These are phyloP conservation scores for Chrysotoxum bicinctum DNA, from an alignment of 2,888 invertebrate species.

Conservation along the genomic window DNA sequence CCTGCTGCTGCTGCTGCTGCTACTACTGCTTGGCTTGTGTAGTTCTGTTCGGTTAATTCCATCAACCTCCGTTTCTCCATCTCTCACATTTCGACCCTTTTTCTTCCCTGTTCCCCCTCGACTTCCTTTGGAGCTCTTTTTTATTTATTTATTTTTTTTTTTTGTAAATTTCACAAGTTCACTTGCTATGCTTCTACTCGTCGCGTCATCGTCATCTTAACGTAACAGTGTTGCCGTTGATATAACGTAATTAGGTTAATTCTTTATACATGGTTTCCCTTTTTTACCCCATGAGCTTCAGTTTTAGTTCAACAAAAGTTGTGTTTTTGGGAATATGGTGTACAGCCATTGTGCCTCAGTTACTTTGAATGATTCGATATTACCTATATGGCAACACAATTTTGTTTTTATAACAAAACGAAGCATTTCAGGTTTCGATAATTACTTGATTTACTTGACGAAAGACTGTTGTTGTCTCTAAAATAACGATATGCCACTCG, in stretches of 20 bases:
- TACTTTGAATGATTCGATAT: no score
- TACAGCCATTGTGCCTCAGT: no score
- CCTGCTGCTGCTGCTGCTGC: constrained; percentile 1
- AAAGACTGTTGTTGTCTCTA: no score
- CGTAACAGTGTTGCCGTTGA: constrained; percentile 13
- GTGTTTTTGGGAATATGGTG: no score
- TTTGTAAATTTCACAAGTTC: constrained; percentile 46
- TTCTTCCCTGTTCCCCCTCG: not conserved
- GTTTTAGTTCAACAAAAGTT: not conserved
- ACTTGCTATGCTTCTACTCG: constrained; percentile 24
- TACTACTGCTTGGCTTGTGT: constrained; percentile 4
- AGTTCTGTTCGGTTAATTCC: constrained; percentile 15
- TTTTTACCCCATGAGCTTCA: not conserved
- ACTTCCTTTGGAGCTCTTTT: constrained; percentile 10
- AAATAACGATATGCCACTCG: no score
- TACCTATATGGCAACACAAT: no score
- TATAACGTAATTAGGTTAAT: not conserved
- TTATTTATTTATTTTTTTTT: constrained; percentile 12
- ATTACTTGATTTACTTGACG: no score
- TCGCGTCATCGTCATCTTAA: constrained; percentile 41
- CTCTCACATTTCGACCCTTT: not conserved
- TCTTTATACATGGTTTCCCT: not conserved
- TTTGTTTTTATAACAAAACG: no score
- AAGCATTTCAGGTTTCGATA: no score
- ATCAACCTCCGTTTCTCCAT: constrained; percentile 39